Conservation (phyloP, 2,888 invertebrate genomes). For the Elaeidobius kamerunicus region DNA sequence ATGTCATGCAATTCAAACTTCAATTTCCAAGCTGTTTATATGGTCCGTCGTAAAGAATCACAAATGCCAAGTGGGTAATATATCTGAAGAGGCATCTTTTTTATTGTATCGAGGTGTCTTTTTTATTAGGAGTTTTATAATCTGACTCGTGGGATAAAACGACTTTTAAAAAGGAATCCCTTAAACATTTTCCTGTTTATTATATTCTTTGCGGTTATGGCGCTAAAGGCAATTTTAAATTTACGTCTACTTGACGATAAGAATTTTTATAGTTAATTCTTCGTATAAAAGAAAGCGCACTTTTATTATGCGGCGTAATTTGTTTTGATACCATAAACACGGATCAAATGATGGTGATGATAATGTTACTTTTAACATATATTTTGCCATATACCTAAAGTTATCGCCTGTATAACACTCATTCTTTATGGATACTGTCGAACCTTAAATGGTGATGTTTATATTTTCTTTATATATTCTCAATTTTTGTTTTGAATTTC, state of each 20-base stretch:
- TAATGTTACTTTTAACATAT: constrained; percentile 22
- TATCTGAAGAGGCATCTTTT: constrained; percentile 39
- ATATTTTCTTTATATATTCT: no score
- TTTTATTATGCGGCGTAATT: constrained; percentile 37
- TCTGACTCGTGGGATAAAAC: constrained; percentile 42
- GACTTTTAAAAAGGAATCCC: constrained; percentile 46
- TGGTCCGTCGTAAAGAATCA: constrained; percentile 38
- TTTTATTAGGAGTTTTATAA: constrained; percentile 46
- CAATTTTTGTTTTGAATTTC: no score
- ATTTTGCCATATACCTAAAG: constrained; percentile 20
- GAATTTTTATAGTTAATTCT: constrained; percentile 44
- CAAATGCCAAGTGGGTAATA: constrained; percentile 45
- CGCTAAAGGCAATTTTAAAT: constrained; percentile 41
- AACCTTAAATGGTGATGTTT: no score
- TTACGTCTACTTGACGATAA: constrained; percentile 43
- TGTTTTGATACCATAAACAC: constrained; percentile 32
- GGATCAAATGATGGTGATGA: constrained; percentile 24
- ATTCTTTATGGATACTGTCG: constrained; percentile 12
- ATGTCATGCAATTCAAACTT: constrained; percentile 26
- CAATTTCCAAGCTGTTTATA: constrained; percentile 37
- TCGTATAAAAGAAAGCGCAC: constrained; percentile 35
- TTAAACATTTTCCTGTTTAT: constrained; percentile 45
- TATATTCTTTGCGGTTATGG: constrained; percentile 44
- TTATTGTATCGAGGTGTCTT: constrained; percentile 45
- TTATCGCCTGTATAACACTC: constrained; percentile 17